A percentile compares a stretch with the other conserved stretches of the same genome.
phyloP scores from a whole-genome alignment of 2,888 invertebrate genomes.

The Helicoverpa assulta region DNA sequence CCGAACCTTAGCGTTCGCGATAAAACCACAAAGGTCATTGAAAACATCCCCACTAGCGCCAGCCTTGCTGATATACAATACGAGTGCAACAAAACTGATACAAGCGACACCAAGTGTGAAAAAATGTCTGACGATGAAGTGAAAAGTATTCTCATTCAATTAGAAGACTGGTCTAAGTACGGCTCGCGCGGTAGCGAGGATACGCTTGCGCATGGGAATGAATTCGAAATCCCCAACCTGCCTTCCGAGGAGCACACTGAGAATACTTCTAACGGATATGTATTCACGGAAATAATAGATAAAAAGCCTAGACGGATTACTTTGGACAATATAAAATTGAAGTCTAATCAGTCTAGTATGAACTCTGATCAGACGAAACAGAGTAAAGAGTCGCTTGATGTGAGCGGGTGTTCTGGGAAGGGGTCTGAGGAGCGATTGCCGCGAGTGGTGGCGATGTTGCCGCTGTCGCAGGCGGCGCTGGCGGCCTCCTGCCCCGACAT shows the following conservation, averaged over 20 bases:
- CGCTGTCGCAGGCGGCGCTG: constrained; percentile 44
- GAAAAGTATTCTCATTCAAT: constrained; percentile 85
- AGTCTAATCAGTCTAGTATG: constrained; percentile 76
- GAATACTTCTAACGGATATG: constrained; percentile 70
- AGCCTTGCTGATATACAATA: constrained; percentile 85
- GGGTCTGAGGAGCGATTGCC: constrained; percentile 63
- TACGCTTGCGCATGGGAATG: constrained; percentile 85
- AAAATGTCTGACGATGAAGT: constrained; percentile 86
- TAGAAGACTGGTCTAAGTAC: constrained; percentile 87
- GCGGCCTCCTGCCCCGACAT: constrained; percentile 80
- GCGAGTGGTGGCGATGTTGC: constrained; percentile 66
- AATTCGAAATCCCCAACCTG: constrained; percentile 85
- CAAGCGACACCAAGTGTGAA: constrained; percentile 74
- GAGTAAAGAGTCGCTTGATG: constrained; percentile 71
- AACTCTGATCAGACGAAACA: constrained; percentile 68
- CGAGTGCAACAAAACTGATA: constrained; percentile 80
- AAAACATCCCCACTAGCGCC: constrained; percentile 78
- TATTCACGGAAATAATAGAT: constrained; percentile 88
- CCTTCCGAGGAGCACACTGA: constrained; percentile 83
- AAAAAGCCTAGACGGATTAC: constrained; percentile 87
- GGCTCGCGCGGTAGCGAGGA: constrained; percentile 87
- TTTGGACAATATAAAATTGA: constrained; percentile 82
- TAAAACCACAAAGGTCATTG: constrained; percentile 67
- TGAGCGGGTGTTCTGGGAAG: constrained; percentile 74
- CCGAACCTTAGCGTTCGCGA: constrained; percentile 83